A percentile compares a stretch with the other conserved stretches of the same genome.
phyloP scores from a whole-genome alignment of 2,113 vertebrate genomes.

The Rattus rattus region DNA sequence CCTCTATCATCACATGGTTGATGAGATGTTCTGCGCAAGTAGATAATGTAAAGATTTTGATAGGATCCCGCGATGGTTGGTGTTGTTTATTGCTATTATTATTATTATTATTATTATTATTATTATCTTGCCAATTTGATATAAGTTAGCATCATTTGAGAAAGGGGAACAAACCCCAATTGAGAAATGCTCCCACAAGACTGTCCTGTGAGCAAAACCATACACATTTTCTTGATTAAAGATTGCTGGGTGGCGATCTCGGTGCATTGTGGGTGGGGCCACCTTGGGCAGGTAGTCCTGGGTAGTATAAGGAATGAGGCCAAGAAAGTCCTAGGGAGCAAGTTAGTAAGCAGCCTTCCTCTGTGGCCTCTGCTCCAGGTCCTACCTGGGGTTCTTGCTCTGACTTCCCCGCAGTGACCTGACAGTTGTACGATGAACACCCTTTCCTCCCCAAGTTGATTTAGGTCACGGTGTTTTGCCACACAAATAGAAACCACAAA shows the following conservation, averaged over 20 bases:
- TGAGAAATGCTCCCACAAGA: neutral
- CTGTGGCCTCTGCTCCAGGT: neutral
- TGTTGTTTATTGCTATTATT: neutral
- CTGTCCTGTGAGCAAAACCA: neutral
- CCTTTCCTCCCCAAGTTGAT: neutral
- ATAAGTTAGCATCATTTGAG: neutral
- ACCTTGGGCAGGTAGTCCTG: neutral
- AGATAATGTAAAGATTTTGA: neutral
- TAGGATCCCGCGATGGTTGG: neutral
- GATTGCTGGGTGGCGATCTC: neutral
- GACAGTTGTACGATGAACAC: too few species aligned
- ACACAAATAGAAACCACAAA: neutral
- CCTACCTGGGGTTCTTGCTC: neutral
- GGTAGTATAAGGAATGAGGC: neutral
- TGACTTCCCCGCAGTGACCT: neutral
- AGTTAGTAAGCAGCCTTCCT: neutral
- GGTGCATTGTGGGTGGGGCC: neutral
- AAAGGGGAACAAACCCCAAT: neutral
- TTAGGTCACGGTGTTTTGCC: neutral
- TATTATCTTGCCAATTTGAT: too few species aligned
- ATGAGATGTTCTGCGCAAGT: accelerated
- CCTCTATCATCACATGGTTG: neutral
- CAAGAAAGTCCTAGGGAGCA: neutral
- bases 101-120: neutral
- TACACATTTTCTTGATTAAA: neutral